phyloP scores from a whole-genome alignment of 2,113 vertebrate species.

The Cyphomyrus plagiostoma region DNA sequence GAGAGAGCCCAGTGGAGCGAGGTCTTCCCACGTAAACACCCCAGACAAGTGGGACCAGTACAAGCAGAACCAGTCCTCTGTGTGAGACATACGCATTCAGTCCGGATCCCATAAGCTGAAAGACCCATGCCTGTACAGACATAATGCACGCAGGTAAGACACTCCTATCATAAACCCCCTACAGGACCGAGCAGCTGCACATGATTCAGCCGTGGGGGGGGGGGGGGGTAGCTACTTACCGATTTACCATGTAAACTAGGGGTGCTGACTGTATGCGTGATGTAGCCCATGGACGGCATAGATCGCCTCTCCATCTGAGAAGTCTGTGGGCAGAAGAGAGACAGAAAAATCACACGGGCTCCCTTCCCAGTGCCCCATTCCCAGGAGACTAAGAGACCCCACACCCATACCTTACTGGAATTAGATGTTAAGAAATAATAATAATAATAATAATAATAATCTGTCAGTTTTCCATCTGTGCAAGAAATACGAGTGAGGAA shows the following conservation, averaged over 20 bases:
- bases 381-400: not conserved
- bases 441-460: not conserved
- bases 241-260: constrained; percentile 94
- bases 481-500: not conserved
- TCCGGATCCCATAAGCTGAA: not conserved
- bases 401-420: not conserved
- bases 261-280: constrained; percentile 91
- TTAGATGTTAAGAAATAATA: not conserved
- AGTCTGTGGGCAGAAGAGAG: constrained; percentile 55
- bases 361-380: not conserved
- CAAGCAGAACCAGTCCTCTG: not conserved
- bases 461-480: not conserved
- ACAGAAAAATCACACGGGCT: not conserved
- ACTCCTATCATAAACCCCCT: not conserved
- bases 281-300: constrained; percentile 83
- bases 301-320: constrained; percentile 78
- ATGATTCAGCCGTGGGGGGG: not conserved
- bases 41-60: not conserved
- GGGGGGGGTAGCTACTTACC: constrained; percentile 56
- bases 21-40: not conserved
- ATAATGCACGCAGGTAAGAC: not conserved
- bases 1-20: not conserved
- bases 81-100: not conserved
- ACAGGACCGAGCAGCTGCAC: not conserved
- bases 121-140: not conserved